These are phyloP conservation scores for Crossocerus cetratus DNA, from an alignment of 2,888 invertebrate genomes.

Conservation along the genomic window DNA sequence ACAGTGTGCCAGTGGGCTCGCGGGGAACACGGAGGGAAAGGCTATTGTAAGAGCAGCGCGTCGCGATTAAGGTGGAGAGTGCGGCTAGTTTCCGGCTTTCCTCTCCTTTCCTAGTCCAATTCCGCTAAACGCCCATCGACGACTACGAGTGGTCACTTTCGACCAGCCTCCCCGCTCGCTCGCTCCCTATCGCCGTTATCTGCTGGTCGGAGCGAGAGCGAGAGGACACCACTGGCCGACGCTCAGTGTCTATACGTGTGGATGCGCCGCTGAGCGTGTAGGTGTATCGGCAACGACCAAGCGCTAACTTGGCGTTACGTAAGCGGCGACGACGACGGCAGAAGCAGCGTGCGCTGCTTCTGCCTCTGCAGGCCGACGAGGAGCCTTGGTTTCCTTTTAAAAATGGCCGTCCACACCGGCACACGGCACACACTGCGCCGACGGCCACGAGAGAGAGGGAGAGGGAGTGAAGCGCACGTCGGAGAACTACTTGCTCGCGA, in stretches of 20 bases:
- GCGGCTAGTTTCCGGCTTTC: too few species aligned
- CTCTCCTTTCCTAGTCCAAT: too few species aligned
- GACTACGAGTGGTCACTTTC: too few species aligned
- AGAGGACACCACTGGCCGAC: not conserved
- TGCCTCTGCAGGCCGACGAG: slow-evolving; percentile 16
- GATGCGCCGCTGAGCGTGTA: too few species aligned
- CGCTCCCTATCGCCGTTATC: too few species aligned
- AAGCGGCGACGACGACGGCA: slow-evolving; percentile 38
- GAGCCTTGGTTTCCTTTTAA: slow-evolving; percentile 64
- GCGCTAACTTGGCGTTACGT: slow-evolving; percentile 54
- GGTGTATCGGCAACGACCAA: not conserved
- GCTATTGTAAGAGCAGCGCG: not conserved
- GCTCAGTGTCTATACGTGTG: too few species aligned
- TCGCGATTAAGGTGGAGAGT: too few species aligned
- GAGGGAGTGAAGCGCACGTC: too few species aligned
- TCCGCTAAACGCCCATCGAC: too few species aligned
- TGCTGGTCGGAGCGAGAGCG: not conserved
- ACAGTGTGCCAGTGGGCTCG: not conserved
- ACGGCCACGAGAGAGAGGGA: not conserved
- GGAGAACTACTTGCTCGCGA: too few species aligned
- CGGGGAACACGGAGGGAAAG: not conserved
- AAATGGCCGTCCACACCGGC: slow-evolving; percentile 60
- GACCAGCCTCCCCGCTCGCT: not conserved
- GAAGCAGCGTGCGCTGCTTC: slow-evolving; percentile 32
- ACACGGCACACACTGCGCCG: not conserved